Evolutionary conservation across 2,797 vertebrate genomes (phyloP).

Genomic region (Rhynchotus rufescens): DNA sequence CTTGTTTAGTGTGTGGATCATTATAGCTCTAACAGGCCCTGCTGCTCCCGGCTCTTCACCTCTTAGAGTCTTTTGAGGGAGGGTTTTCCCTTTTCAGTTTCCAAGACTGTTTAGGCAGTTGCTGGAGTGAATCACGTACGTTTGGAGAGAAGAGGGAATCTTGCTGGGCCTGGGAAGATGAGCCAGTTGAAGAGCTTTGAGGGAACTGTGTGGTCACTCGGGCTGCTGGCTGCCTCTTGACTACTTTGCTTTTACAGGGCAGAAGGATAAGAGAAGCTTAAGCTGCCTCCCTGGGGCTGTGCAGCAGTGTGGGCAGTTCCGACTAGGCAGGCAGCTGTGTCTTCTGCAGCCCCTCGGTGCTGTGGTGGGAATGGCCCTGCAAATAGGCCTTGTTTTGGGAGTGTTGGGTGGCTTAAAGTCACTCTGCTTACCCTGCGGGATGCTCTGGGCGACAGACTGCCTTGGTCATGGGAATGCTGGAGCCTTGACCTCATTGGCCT

Average conservation of each 20-base stretch:
- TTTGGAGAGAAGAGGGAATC: neutral
- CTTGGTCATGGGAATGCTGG: no score
- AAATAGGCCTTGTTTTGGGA: neutral
- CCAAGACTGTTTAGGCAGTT: slow-evolving; percentile 33
- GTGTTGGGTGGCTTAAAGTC: neutral
- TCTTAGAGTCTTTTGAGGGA: neutral
- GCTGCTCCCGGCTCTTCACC: neutral
- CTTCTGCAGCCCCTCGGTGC: no score
- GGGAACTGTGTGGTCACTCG: neutral
- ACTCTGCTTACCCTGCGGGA: neutral
- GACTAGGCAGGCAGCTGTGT: neutral
- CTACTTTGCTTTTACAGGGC: neutral
- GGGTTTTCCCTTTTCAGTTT: slow-evolving; percentile 29
- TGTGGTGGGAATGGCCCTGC: neutral
- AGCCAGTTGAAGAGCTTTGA: slow-evolving; percentile 18
- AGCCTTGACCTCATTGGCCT: no score
- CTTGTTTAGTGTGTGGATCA: slow-evolving; percentile 33
- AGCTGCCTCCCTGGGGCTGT: neutral
- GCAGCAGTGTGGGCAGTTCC: neutral
- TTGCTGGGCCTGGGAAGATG: neutral
- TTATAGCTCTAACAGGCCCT: slow-evolving; percentile 37
- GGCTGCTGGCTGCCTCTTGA: neutral
- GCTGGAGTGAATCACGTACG: slow-evolving; percentile 18
- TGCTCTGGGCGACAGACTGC: neutral
- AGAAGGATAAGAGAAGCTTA: neutral